Conservation (phyloP, 1,140 invertebrate genomes). For the Maniola jurtina region DNA sequence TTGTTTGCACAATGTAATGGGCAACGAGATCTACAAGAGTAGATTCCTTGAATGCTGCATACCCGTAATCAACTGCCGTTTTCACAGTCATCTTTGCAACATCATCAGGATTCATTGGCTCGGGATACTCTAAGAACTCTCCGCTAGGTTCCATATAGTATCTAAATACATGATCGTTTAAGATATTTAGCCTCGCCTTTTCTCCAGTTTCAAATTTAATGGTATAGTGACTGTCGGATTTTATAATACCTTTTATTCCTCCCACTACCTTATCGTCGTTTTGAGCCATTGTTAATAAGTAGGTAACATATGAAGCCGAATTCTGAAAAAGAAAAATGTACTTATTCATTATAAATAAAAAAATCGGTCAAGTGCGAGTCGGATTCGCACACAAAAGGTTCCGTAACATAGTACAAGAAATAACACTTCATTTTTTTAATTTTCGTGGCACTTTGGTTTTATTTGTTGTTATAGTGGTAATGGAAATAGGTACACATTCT, state of each 20-base stretch:
- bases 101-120: conserved; percentile 52
- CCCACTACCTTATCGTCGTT: conserved; percentile 32
- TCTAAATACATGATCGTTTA: conserved; percentile 64
- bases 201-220: conserved; percentile 54
- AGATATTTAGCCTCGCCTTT: conserved; percentile 48
- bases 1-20: conserved; percentile 48
- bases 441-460: too few relatives aligned
- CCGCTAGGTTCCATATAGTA: conserved; percentile 60
- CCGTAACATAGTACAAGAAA: too few relatives aligned
- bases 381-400: too few relatives aligned
- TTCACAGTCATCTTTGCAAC: conserved; percentile 58
- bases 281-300: conserved; percentile 14
- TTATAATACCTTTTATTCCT: conserved; percentile 43
- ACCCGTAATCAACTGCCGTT: conserved; percentile 48
- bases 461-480: too few relatives aligned
- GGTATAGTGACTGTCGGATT: conserved; percentile 42
- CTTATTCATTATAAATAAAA: too few relatives aligned
- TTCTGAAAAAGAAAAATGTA: neutral
- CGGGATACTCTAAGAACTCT: conserved; percentile 57
- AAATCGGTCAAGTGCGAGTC: too few relatives aligned
- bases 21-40: conserved; percentile 36
- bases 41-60: conserved; percentile 48
- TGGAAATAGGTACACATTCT: too few relatives aligned
- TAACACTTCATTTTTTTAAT: too few relatives aligned
- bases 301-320: neutral